phyloP scores from a whole-genome alignment of 2,113 vertebrate genomes.

The Equus przewalskii region DNA sequence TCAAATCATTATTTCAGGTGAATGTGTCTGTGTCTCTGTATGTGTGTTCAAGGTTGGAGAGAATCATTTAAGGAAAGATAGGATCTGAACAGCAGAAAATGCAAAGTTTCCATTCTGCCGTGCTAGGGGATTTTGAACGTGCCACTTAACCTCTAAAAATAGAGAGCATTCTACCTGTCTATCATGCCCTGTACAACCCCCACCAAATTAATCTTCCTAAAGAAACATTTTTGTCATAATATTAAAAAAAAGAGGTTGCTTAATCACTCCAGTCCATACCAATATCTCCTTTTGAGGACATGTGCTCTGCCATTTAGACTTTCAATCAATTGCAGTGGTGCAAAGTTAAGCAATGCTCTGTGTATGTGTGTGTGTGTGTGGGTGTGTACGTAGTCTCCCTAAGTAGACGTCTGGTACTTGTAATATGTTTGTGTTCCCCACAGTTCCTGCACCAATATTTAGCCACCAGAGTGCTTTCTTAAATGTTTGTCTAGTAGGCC shows the following conservation, averaged over 20 bases:
- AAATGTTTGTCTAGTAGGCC: constrained; percentile 49
- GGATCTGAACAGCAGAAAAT: constrained; percentile 40
- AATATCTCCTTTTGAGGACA: constrained; percentile 30
- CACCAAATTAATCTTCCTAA: constrained; percentile 40
- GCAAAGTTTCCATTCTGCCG: not conserved
- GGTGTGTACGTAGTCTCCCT: not conserved
- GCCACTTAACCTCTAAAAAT: constrained; percentile 2
- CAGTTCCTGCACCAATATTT: not conserved
- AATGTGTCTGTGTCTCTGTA: not conserved
- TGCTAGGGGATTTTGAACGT: not conserved
- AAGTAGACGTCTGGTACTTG: not conserved
- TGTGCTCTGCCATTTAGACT: not conserved
- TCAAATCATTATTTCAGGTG: not conserved
- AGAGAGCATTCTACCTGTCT: not conserved
- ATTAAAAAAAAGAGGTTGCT: not conserved
- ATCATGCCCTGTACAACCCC: not conserved
- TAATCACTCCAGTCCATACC: not conserved
- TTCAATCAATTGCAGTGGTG: not conserved
- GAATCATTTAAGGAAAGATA: constrained; percentile 52
- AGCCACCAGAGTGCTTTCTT: not conserved
- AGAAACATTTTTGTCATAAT: constrained; percentile 33
- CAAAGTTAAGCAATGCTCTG: not conserved
- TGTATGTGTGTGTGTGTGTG: not conserved
- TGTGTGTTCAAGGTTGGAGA: not conserved
- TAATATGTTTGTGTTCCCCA: constrained; percentile 3